Conservation (phyloP, 2,888 invertebrate species). For the Allolobophora icterica region DNA sequence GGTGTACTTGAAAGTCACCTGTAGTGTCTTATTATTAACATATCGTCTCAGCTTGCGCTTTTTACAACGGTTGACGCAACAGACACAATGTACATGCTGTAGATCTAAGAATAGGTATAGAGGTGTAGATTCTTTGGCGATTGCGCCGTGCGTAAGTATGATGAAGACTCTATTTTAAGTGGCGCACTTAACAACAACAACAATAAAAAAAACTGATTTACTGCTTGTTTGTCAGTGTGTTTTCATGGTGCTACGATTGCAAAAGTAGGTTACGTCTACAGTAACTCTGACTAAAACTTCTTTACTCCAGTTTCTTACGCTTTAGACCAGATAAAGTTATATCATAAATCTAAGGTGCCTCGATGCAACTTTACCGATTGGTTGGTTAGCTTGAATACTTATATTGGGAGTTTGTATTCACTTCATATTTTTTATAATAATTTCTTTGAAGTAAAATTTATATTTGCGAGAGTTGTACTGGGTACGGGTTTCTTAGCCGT, state of each 20-base stretch:
- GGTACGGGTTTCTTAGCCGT: neutral
- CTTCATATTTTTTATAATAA: neutral
- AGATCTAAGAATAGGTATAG: too few relatives aligned
- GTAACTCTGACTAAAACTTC: neutral
- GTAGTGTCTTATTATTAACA: too few relatives aligned
- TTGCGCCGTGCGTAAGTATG: neutral
- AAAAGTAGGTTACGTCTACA: neutral
- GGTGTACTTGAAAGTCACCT: too few relatives aligned
- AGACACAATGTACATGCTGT: too few relatives aligned
- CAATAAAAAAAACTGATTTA: neutral
- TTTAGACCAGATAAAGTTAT: neutral
- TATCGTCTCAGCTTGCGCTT: too few relatives aligned
- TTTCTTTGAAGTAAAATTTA: neutral
- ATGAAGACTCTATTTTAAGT: neutral
- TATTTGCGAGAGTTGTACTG: neutral
- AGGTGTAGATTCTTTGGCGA: neutral
- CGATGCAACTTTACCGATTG: conserved; percentile 1
- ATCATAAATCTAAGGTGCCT: neutral
- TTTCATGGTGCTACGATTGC: neutral
- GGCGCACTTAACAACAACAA: neutral
- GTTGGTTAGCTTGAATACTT: neutral
- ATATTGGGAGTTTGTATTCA: neutral
- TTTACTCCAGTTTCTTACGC: neutral
- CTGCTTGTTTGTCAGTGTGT: neutral
- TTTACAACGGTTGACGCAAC: too few relatives aligned